Evolutionary conservation across 2,797 vertebrate species (phyloP).

Genomic region (Acanthis flammea): DNA sequence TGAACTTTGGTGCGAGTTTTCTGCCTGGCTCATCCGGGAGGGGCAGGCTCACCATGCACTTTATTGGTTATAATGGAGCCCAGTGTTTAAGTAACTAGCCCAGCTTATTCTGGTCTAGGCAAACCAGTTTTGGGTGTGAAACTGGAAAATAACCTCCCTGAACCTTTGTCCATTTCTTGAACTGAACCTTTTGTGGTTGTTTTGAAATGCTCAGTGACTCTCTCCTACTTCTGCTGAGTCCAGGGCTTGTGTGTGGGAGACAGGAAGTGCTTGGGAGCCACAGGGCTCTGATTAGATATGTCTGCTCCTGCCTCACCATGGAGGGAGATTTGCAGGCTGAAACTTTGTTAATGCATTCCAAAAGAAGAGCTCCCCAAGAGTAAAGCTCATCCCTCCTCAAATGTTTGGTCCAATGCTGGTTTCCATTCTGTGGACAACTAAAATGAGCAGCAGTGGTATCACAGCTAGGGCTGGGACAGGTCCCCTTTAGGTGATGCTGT

Average conservation of each 20-base stretch:
- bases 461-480: background rate
- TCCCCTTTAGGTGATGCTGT: background rate
- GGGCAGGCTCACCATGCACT: conserved; percentile 28
- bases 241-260: background rate
- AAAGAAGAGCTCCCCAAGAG: background rate
- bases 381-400: background rate
- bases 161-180: conserved; percentile 57
- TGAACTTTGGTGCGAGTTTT: conserved; percentile 61
- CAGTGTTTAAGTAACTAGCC: conserved; percentile 47
- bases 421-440: background rate
- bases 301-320: background rate
- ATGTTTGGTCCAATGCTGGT: rapidly evolving
- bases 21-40: conserved; percentile 35
- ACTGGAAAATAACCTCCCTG: conserved; percentile 51
- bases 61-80: conserved; percentile 40
- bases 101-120: conserved; percentile 55
- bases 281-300: background rate
- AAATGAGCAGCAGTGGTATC: background rate
- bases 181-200: background rate
- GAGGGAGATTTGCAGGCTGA: background rate
- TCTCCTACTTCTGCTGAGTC: background rate
- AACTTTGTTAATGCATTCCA: background rate
- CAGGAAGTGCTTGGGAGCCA: rapidly evolving
- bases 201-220: background rate
- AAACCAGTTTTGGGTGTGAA: conserved; percentile 67